phyloP scores from a whole-genome alignment of 2,888 invertebrate genomes.

The Slavum lentiscoides region DNA sequence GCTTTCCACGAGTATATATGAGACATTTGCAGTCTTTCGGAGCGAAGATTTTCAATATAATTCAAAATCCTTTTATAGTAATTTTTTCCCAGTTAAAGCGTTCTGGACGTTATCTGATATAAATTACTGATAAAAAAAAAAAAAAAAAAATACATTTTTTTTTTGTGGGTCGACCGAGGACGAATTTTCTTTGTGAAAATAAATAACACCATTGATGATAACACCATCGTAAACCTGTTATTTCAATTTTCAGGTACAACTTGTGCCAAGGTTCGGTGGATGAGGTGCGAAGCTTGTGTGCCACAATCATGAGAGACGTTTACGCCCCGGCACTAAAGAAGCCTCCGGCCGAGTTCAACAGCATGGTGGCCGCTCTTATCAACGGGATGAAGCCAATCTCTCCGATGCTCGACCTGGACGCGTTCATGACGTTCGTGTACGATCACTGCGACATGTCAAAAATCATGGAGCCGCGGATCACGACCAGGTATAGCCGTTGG shows the following conservation, averaged over 20 bases:
- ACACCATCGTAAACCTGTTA: too few relatives aligned
- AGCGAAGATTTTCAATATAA: too few relatives aligned
- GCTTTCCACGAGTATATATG: too few relatives aligned
- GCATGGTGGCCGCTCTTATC: constrained; percentile 69
- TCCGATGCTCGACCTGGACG: constrained; percentile 66
- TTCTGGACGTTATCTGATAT: too few relatives aligned
- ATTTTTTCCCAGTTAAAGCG: too few relatives aligned
- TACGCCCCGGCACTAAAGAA: constrained; percentile 68
- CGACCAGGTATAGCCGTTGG: constrained; percentile 59
- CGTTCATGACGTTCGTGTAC: constrained; percentile 66
- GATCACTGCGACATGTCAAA: constrained; percentile 64
- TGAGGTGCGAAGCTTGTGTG: constrained; percentile 64
- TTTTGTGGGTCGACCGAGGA: too few relatives aligned
- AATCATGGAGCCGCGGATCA: constrained; percentile 58
- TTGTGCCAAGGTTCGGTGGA: constrained; percentile 57
- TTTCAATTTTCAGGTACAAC: constrained; percentile 59
- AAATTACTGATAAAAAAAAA: too few relatives aligned
- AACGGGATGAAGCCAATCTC: constrained; percentile 73
- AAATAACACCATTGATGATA: too few relatives aligned
- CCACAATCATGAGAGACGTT: constrained; percentile 65
- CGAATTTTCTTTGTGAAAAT: too few relatives aligned
- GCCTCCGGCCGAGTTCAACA: constrained; percentile 67
- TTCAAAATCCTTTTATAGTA: too few relatives aligned
- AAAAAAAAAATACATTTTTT: too few relatives aligned
- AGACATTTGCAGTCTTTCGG: too few relatives aligned